Percentiles rank a stretch among this genome's conserved stretches.
These are phyloP conservation scores for Parazoanthus swiftii DNA, from an alignment of 92 coral and sea anemone species.

Conservation along the genomic window DNA sequence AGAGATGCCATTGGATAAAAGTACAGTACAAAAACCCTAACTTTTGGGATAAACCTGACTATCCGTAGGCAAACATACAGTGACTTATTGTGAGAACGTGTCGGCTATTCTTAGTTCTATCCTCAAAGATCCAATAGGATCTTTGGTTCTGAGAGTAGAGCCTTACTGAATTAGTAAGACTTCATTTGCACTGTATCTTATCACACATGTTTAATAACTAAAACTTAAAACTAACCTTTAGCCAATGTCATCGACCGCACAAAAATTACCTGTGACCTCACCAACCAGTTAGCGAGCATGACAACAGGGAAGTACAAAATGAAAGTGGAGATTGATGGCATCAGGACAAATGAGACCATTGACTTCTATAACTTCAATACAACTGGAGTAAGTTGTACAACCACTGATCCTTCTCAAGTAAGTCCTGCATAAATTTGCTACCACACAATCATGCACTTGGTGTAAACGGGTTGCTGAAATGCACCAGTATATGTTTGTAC, in stretches of 20 bases:
- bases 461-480: too few species aligned
- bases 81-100: too few species aligned
- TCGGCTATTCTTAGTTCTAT: too few species aligned
- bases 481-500: too few species aligned
- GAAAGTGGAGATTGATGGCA: background rate
- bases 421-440: background rate
- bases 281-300: background rate
- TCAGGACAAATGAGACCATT: constrained; percentile 1
- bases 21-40: too few species aligned
- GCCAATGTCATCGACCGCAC: constrained; percentile 23
- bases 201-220: too few species aligned
- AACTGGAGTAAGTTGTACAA: constrained; percentile 16
- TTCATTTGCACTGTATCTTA: background rate
- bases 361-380: constrained; percentile 9
- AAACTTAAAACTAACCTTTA: background rate
- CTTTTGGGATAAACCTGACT: too few species aligned
- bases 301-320: background rate
- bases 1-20: too few species aligned
- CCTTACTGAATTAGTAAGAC: too few species aligned
- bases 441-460: background rate
- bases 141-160: too few species aligned
- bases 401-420: constrained; percentile 27
- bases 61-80: too few species aligned
- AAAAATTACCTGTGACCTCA: constrained; percentile 16
- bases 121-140: too few species aligned